Percentiles rank a stretch among this genome's conserved stretches.
Evolutionary conservation across 1,140 invertebrate genomes (phyloP).

Genomic region (Aphelinus certus): DNA sequence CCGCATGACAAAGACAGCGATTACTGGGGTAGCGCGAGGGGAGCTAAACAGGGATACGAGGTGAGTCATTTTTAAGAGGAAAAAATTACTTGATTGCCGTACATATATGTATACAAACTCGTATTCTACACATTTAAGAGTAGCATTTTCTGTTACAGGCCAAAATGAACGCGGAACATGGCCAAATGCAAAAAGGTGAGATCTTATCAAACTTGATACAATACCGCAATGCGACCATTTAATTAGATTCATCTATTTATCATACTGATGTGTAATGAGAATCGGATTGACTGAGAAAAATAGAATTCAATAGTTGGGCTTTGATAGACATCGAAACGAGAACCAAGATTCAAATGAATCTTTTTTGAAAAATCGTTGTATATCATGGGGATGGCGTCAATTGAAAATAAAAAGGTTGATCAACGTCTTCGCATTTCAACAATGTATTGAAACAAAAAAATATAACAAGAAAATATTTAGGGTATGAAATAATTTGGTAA

Average conservation of each 20-base stretch:
- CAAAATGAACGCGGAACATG: slow-evolving; percentile 69
- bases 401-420: too few species aligned
- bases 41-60: slow-evolving; percentile 69
- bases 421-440: too few species aligned
- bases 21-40: slow-evolving; percentile 65
- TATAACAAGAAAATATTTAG: too few species aligned
- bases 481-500: too few species aligned
- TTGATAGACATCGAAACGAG: too few species aligned
- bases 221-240: too few species aligned
- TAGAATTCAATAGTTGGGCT: too few species aligned
- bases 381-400: too few species aligned
- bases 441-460: too few species aligned
- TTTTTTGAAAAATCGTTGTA: too few species aligned
- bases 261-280: not conserved
- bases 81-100: slow-evolving; percentile 40
- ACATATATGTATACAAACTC: slow-evolving; percentile 40
- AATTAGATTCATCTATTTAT: too few species aligned
- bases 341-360: too few species aligned
- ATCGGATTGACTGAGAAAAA: not conserved
- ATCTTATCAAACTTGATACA: not conserved
- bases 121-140: slow-evolving; percentile 61
- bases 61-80: slow-evolving; percentile 53
- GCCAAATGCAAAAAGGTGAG: slow-evolving; percentile 69
- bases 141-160: slow-evolving; percentile 69
- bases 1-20: slow-evolving; percentile 69